phyloP scores from a whole-genome alignment of 1,140 invertebrate species.

The Hypothenemus hampei region DNA sequence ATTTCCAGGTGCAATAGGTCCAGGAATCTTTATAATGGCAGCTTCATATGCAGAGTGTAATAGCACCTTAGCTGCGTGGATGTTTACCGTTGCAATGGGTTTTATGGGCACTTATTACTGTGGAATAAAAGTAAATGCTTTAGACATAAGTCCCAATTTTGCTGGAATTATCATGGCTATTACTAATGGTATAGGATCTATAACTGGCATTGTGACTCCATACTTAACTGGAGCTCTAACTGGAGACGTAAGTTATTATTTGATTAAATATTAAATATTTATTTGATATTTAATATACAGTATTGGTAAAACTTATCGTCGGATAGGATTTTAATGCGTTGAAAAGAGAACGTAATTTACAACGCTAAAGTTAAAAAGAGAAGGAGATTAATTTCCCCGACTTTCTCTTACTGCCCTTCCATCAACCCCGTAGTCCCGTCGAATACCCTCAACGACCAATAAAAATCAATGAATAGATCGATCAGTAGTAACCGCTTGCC shows the following conservation, averaged over 20 bases:
- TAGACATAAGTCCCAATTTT: constrained; percentile 80
- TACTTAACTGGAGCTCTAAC: constrained; percentile 72
- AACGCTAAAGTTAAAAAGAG: no score
- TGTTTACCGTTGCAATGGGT: constrained; percentile 68
- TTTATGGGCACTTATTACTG: constrained; percentile 73
- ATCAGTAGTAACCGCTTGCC: no score
- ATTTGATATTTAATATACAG: no score
- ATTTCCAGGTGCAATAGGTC: constrained; percentile 64
- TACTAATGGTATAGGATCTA: constrained; percentile 77
- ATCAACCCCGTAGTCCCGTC: no score
- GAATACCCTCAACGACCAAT: no score
- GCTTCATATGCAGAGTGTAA: constrained; percentile 80
- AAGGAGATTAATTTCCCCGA: no score
- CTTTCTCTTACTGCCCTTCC: no score
- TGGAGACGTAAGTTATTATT: constrained; percentile 59
- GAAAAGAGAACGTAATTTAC: no score
- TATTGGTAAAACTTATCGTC: no score
- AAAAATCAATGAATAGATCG: no score
- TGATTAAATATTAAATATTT: neutral
- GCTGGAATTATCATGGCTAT: constrained; percentile 79
- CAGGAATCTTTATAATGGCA: constrained; percentile 71
- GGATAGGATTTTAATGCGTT: no score
- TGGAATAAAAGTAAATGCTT: constrained; percentile 73
- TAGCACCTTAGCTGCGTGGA: constrained; percentile 54
- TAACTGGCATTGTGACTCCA: constrained; percentile 77